phyloP scores from a whole-genome alignment of 2,113 vertebrate species.

The Phycodurus eques region DNA sequence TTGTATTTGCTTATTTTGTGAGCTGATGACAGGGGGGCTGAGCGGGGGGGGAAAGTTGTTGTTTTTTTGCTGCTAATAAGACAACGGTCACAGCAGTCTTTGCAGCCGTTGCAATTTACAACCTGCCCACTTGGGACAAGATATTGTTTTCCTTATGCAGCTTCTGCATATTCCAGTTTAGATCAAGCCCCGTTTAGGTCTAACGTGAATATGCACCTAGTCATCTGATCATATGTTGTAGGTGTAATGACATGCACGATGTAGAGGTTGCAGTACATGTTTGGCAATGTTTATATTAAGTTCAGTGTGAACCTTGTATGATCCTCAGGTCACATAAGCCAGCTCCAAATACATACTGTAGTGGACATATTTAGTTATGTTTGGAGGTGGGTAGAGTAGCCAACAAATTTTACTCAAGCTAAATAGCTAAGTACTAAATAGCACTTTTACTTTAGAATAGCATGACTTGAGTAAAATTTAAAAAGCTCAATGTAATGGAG shows the following conservation, averaged over 20 bases:
- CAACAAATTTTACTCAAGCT: too few relatives aligned
- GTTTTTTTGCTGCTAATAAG: background rate
- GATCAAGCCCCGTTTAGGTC: background rate
- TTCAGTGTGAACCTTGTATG: background rate
- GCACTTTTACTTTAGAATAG: too few relatives aligned
- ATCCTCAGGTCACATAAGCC: too few relatives aligned
- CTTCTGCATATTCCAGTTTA: background rate
- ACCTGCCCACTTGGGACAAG: background rate
- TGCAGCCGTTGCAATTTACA: background rate
- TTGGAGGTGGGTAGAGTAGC: too few relatives aligned
- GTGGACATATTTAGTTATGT: too few relatives aligned
- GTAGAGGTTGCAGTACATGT: background rate
- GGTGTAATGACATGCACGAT: background rate
- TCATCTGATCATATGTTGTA: background rate
- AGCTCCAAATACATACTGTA: too few relatives aligned
- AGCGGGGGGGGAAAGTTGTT: too few relatives aligned
- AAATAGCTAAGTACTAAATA: too few relatives aligned
- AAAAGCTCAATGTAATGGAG: too few relatives aligned
- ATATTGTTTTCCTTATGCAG: background rate
- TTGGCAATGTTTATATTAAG: too few relatives aligned
- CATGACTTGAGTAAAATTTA: too few relatives aligned
- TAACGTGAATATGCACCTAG: background rate
- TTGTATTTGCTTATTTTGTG: conserved; percentile 32
- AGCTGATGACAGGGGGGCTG: conserved; percentile 6
- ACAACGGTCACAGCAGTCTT: background rate